Conservation (phyloP, 2,888 invertebrate genomes). For the Dusona sp. region DNA sequence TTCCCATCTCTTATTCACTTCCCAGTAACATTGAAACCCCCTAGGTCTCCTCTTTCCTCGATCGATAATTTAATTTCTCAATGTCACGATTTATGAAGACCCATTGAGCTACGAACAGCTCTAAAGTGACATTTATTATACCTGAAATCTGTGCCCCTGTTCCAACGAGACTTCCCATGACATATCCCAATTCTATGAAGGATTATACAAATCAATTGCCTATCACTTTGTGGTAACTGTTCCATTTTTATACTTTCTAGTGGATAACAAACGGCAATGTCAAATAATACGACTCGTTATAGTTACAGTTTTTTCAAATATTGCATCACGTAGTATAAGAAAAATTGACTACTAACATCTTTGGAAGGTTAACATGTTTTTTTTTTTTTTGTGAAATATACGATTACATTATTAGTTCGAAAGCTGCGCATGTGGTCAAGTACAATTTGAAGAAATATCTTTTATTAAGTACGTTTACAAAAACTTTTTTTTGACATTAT, state of each 20-base stretch:
- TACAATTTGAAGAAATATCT: no score
- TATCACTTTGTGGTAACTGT: not conserved
- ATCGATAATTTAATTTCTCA: slow-evolving; percentile 71
- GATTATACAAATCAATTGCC: not conserved
- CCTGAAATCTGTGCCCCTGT: slow-evolving; percentile 35
- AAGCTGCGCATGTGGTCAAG: no score
- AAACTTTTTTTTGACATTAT: not conserved
- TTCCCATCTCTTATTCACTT: slow-evolving; percentile 31
- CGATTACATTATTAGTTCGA: no score
- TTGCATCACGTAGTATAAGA: no score
- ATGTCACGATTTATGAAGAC: slow-evolving; percentile 39
- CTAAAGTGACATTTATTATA: slow-evolving; percentile 58
- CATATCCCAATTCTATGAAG: slow-evolving; percentile 5
- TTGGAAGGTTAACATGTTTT: no score
- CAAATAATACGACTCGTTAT: not conserved
- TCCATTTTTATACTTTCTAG: not conserved
- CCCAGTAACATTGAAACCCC: slow-evolving; percentile 14
- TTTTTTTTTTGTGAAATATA: no score
- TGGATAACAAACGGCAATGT: not conserved
- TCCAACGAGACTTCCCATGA: slow-evolving; percentile 32
- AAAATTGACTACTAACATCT: no score
- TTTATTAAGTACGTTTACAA: no score
- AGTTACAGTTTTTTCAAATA: no score
- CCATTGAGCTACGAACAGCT: slow-evolving; percentile 19
- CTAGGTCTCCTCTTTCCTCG: slow-evolving; percentile 44